Evolutionary conservation across 2,888 invertebrate genomes (phyloP).

Genomic region (Aelia acuminata): DNA sequence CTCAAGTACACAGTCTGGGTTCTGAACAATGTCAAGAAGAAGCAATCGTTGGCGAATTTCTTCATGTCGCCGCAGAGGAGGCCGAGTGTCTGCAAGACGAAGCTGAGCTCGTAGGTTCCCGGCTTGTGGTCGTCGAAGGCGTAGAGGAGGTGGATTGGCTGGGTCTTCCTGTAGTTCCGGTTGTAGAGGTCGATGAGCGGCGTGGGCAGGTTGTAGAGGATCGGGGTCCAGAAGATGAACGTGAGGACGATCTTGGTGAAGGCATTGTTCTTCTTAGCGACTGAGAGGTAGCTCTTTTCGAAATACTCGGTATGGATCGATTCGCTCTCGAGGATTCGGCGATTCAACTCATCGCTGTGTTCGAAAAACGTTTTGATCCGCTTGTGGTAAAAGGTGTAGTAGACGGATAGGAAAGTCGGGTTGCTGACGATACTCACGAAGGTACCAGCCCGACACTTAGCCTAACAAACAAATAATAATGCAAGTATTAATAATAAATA

Average conservation of each 20-base stretch:
- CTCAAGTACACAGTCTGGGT: slow-evolving; percentile 26
- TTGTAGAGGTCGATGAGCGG: slow-evolving; percentile 4
- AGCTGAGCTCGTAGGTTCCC: background rate
- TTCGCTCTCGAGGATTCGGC: background rate
- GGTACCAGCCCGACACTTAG: background rate
- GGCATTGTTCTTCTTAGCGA: background rate
- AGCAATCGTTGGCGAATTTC: slow-evolving; percentile 50
- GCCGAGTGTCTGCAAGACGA: background rate
- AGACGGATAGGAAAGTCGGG: background rate
- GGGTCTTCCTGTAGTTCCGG: background rate
- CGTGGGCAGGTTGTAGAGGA: background rate
- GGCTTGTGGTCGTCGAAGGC: background rate
- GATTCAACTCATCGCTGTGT: background rate
- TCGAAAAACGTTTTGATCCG: background rate
- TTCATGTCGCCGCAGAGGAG: background rate
- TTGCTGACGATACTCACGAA: background rate
- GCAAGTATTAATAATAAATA: background rate
- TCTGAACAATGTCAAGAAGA: slow-evolving; percentile 31
- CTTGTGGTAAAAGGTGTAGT: background rate
- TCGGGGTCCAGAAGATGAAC: background rate
- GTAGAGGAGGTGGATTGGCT: background rate
- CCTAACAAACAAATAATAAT: background rate
- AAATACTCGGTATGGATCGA: background rate
- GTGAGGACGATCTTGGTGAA: background rate
- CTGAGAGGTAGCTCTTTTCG: background rate